Conservation (phyloP, 2,113 vertebrate species). For the Ictidomys tridecemlineatus region DNA sequence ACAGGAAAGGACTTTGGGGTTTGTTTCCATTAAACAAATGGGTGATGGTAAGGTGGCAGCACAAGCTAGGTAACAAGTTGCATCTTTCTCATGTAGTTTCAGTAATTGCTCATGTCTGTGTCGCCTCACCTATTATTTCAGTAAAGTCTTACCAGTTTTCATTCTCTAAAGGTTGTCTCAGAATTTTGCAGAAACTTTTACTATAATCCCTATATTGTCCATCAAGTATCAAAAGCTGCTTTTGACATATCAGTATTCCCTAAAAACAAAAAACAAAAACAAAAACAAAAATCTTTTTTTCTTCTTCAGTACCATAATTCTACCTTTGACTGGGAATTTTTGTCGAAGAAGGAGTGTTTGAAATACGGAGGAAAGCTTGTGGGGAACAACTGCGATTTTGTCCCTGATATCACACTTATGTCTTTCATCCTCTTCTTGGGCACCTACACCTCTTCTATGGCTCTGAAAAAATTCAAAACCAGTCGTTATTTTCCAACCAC, state of each 20-base stretch:
- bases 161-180: rapidly evolving
- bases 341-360: slow-evolving; percentile 92
- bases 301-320: slow-evolving; percentile 87
- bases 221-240: not conserved
- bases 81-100: not conserved
- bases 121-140: not conserved
- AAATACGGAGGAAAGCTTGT: slow-evolving; percentile 92
- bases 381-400: slow-evolving; percentile 92
- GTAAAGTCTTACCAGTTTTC: not conserved
- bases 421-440: slow-evolving; percentile 99
- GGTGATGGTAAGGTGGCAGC: not conserved
- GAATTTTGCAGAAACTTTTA: not conserved
- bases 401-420: slow-evolving; percentile 98
- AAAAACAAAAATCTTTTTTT: not conserved
- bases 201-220: not conserved
- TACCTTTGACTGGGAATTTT: slow-evolving; percentile 91
- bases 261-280: not conserved
- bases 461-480: slow-evolving; percentile 98
- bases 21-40: slow-evolving; percentile 59
- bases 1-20: slow-evolving; percentile 47
- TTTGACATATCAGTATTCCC: not conserved
- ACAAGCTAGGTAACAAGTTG: not conserved
- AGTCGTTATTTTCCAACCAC: slow-evolving; percentile 98
- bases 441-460: slow-evolving; percentile 98
- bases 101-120: not conserved